Percentiles rank a stretch among this genome's conserved stretches.
phyloP scores from a whole-genome alignment of 2,113 vertebrate species.

The Bubo scandiacus region DNA sequence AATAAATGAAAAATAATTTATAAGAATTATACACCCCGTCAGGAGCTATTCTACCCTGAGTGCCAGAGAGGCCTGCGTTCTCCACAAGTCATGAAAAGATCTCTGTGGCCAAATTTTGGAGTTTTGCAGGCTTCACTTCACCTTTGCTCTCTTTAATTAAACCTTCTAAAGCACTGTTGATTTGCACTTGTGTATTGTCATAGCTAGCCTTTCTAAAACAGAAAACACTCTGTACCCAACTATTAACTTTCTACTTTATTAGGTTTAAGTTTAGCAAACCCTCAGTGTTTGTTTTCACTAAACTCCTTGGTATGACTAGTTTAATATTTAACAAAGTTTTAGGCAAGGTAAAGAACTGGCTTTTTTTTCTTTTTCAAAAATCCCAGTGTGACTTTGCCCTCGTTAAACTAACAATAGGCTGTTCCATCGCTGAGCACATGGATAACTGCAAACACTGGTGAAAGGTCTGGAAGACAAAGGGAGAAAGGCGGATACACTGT shows the following conservation, averaged over 20 bases:
- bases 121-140: background rate
- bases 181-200: background rate
- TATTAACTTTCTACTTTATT: conserved; percentile 42
- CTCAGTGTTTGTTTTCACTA: conserved; percentile 41
- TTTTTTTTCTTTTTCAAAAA: background rate
- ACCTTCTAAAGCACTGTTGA: background rate
- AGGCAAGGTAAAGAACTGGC: conserved; percentile 18
- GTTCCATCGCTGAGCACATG: conserved; percentile 54
- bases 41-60: background rate
- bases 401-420: conserved; percentile 47
- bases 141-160: background rate
- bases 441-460: conserved; percentile 50
- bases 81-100: background rate
- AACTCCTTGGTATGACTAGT: conserved; percentile 20
- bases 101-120: background rate
- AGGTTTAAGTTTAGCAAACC: conserved; percentile 33
- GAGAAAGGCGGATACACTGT: background rate
- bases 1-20: background rate
- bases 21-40: background rate
- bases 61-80: background rate
- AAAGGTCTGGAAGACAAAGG: conserved; percentile 44
- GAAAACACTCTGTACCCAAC: background rate
- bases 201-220: background rate
- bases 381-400: conserved; percentile 57
- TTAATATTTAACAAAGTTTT: conserved; percentile 65